Evolutionary conservation across 1,140 invertebrate species (phyloP).

Genomic region (Dendroctonus valens): DNA sequence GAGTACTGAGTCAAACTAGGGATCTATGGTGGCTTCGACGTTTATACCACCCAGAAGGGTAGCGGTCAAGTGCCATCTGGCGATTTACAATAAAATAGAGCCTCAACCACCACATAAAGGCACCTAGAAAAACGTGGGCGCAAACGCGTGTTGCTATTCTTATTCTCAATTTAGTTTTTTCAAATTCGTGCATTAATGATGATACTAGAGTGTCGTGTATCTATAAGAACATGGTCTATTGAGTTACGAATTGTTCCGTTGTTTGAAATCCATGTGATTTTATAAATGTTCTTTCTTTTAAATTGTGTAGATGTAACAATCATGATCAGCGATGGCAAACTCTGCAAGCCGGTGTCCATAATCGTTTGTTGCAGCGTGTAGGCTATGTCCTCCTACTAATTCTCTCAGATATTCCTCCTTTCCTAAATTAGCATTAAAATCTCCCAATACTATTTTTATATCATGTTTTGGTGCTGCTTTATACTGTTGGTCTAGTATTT

Average conservation of each 20-base stretch:
- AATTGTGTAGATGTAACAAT: neutral
- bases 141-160: too few relatives aligned
- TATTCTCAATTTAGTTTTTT: too few relatives aligned
- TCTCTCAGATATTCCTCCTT: neutral
- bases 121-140: too few relatives aligned
- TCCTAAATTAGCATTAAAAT: constrained; percentile 11
- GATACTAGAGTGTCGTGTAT: neutral
- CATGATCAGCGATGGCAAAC: neutral
- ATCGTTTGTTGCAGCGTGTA: constrained; percentile 3
- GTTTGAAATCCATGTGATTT: constrained; percentile 3
- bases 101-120: too few relatives aligned
- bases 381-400: neutral
- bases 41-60: too few relatives aligned
- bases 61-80: too few relatives aligned
- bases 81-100: too few relatives aligned
- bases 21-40: too few relatives aligned
- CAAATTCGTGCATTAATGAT: neutral
- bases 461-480: too few relatives aligned
- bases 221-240: constrained; percentile 11
- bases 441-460: too few relatives aligned
- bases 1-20: too few relatives aligned
- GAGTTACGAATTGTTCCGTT: neutral
- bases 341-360: neutral
- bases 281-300: constrained; percentile 10
- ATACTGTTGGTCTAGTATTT: constrained; percentile 6